Base-by-base conservation (phyloP, 2,888 invertebrate genomes). In the Polylopha cassiicola region DNA sequence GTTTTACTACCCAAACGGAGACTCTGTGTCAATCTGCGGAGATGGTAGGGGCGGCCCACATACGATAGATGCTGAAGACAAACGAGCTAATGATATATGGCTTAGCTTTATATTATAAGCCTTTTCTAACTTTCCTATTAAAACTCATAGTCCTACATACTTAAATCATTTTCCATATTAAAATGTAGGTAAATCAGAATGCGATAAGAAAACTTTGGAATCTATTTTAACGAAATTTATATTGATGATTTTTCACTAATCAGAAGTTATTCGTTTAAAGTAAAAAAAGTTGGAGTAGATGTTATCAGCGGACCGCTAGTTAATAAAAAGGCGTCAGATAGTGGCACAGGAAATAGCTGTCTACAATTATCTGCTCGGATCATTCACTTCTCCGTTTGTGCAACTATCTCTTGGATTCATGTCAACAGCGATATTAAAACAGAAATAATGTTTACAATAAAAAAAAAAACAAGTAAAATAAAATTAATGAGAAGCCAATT, bases 291-390 rank as follows among this genome's bases (percentile, higher is more conserved):
- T 37, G 17, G 29, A 23, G 17, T 37, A 23, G 29, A 23, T 29
- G 29, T 23, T 37, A 30, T 37, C 37, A 23, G 22, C 3, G 4
- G 26, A 22, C 31, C 21, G 45, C 53, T 62, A 51, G 53, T 58
- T 59, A 61, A 58, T 64, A 65, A 73, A 73, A 76, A 73, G 68
- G 68, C 67, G 64, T 65, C 48, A 53, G 66, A 66, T 70, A 68
- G 70, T 71, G 39, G 71, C 68, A 73, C 79, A 80, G 80, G 80
- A 81, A 82, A 80, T 78, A 64, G 70, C 76, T 65, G 69, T 67
- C 65, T 55, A 67, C 76, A 74, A 81, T 79, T 77, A 80, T 71
- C 69, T 63, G 44, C 37, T 26, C 38, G 48, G 51, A 49, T 47
- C 46, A 60, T 59, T 60, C 63, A 62, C 54, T 62, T 17, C 3